Base-by-base conservation (phyloP, 2,888 invertebrate species). In the Nipponacmea schrenckii region DNA sequence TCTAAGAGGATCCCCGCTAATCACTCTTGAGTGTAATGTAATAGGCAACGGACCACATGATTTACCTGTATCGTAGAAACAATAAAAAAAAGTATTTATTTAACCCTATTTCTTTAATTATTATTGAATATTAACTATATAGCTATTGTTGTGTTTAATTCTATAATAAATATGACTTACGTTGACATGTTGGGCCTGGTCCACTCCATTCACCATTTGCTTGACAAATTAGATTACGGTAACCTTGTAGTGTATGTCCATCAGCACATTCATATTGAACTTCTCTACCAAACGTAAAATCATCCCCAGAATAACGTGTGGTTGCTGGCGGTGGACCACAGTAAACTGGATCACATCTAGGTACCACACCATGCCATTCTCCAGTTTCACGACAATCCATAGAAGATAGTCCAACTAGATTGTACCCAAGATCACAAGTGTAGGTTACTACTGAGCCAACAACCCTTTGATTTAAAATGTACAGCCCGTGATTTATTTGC, bases 211-310 rank as follows among this genome's bases (percentile, higher is more conserved):
- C 77, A n/a, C 85, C 87, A 67, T 88, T 81, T 4, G 83, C 84
- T 65, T 84, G 85, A 77, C 90, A 90, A 15, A 93, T 92, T 68
- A 96, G 91, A 85, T 94, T 94, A 84, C 94, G 93, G 0, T 94
- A 90, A 0, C 98, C 98, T 0, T 96, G 94, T 73, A 96, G 93
- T 24, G 24, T 24, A 86, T 94, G 94, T 0, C 96, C 96, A 70
- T 94, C 93, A 17, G 95, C 94, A 87, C 98, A 98, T 12, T 93
- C 92, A 89, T 96, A 97, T 5, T 77, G 76, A 12, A 84, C 75
- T 8, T 62, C 67, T 20, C 67, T 64, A 2, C 77, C 73, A 17
- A 71, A 62, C 5, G 73, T 70, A 27, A 74, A 65, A 14, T 74
- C 72, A n/a, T 71, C 69, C 1, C 78, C 80, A 69, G 77, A 73